A percentile compares a stretch with the other conserved stretches of the same genome.
Conservation (phyloP, 2,888 invertebrate genomes). For the Elegia similella region DNA sequence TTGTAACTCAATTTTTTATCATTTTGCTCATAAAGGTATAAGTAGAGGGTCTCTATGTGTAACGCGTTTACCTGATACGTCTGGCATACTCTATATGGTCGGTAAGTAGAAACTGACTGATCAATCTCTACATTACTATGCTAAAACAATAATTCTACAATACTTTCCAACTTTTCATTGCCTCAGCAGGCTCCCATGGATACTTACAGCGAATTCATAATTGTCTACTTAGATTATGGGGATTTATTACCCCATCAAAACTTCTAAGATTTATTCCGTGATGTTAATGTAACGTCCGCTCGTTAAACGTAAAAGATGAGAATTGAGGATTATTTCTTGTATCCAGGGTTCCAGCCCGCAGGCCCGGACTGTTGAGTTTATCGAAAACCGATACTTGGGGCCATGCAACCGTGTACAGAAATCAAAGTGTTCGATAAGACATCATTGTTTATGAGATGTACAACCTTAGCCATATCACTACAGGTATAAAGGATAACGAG, state of each 20-base stretch:
- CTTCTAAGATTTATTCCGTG: not conserved
- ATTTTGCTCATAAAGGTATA: too few relatives aligned
- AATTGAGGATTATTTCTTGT: not conserved
- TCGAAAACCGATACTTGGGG: constrained; percentile 28
- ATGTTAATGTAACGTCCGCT: constrained; percentile 14
- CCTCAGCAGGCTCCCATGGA: not conserved
- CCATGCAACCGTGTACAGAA: not conserved
- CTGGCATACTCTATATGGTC: too few relatives aligned
- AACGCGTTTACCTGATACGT: too few relatives aligned
- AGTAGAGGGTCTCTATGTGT: too few relatives aligned
- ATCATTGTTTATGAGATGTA: constrained; percentile 30
- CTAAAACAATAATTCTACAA: too few relatives aligned
- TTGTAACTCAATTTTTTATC: too few relatives aligned
- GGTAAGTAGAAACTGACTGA: too few relatives aligned
- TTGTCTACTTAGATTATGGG: not conserved
- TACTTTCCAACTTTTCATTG: too few relatives aligned
- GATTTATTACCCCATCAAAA: constrained; percentile 5
- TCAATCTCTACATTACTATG: too few relatives aligned
- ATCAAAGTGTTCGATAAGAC: constrained; percentile 27
- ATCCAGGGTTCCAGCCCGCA: not conserved
- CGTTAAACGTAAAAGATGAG: constrained; percentile 2
- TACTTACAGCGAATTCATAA: not conserved
- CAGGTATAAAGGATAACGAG: not conserved
- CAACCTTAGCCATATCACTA: not conserved
- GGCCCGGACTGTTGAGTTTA: constrained; percentile 21